These are phyloP conservation scores for Margaritifera margaritifera DNA, from an alignment of 2,888 invertebrate genomes.

Conservation along the genomic window DNA sequence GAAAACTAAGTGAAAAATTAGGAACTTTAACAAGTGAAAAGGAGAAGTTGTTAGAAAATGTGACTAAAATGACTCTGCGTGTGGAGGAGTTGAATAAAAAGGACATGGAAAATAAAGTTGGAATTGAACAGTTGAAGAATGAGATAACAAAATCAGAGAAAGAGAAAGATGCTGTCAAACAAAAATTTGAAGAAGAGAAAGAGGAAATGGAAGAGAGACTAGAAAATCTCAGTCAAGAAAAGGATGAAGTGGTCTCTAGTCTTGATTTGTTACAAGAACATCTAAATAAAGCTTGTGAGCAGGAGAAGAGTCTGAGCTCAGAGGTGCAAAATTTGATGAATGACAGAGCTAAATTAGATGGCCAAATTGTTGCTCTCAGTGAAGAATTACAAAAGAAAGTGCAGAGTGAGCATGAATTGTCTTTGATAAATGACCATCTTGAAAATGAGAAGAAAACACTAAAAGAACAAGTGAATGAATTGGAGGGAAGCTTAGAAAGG, in stretches of 20 bases:
- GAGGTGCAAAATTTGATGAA: too few species aligned
- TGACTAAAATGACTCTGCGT: background rate
- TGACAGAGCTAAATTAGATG: too few species aligned
- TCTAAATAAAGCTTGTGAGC: too few species aligned
- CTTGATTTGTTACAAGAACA: too few species aligned
- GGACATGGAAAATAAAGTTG: conserved; percentile 7
- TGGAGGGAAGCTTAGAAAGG: conserved; percentile 8
- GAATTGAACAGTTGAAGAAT: conserved; percentile 8
- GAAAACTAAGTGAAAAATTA: background rate
- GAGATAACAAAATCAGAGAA: conserved; percentile 11
- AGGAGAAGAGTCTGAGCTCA: too few species aligned
- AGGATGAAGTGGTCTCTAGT: too few species aligned
- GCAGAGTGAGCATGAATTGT: too few species aligned
- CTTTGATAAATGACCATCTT: conserved; percentile 8
- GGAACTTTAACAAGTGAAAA: conserved; percentile 20
- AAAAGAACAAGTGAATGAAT: conserved; percentile 6
- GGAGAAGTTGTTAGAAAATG: conserved; percentile 17
- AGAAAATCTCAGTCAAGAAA: too few species aligned
- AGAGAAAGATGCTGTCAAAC: conserved; percentile 22
- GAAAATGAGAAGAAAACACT: conserved; percentile 5
- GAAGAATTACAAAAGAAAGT: too few species aligned
- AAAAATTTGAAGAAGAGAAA: conserved; percentile 11
- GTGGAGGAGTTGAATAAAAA: conserved; percentile 16
- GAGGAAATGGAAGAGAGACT: conserved; percentile 4
- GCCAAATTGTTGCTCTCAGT: too few species aligned